These are phyloP conservation scores for Drosophila conformis DNA, from an alignment of 2,888 invertebrate species.

Conservation along the genomic window DNA sequence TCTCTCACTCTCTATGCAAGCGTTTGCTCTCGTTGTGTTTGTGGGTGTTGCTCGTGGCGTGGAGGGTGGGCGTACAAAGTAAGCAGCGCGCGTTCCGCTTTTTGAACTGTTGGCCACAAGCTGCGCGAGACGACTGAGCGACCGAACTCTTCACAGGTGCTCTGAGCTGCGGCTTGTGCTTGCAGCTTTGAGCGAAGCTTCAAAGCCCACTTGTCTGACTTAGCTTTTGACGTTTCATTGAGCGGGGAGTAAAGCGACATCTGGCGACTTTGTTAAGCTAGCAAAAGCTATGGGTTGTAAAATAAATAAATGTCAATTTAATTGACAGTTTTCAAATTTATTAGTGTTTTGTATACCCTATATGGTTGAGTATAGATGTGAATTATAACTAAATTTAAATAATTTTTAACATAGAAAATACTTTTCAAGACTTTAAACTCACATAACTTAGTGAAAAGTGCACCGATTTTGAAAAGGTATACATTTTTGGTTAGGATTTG, in stretches of 20 bases:
- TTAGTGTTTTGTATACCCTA: neutral
- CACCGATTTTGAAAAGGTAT: neutral
- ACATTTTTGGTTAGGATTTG: neutral
- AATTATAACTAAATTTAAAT: neutral
- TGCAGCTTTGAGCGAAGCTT: constrained; percentile 32
- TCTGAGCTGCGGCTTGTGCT: constrained; percentile 11
- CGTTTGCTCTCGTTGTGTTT: constrained; percentile 26
- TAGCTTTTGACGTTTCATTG: constrained; percentile 3
- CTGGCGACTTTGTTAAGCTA: neutral
- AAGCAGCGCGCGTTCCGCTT: constrained; percentile 60
- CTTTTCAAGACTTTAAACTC: neutral
- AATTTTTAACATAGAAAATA: neutral
- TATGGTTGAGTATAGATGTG: neutral
- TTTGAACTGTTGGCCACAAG: constrained; percentile 65
- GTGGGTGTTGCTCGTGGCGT: constrained; percentile 29
- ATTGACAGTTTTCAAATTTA: neutral
- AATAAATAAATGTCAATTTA: constrained; percentile 15
- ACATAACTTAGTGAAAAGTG: neutral
- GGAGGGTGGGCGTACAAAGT: constrained; percentile 33
- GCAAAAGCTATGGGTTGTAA: constrained; percentile 20
- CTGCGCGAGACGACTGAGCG: constrained; percentile 71
- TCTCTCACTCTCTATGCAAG: constrained; percentile 26
- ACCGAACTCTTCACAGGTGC: constrained; percentile 8
- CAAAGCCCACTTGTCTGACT: neutral
- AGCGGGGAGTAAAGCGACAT: constrained; percentile 21